Evolutionary conservation across 2,888 invertebrate genomes (phyloP).

Genomic region (Metacarcinus magister): DNA sequence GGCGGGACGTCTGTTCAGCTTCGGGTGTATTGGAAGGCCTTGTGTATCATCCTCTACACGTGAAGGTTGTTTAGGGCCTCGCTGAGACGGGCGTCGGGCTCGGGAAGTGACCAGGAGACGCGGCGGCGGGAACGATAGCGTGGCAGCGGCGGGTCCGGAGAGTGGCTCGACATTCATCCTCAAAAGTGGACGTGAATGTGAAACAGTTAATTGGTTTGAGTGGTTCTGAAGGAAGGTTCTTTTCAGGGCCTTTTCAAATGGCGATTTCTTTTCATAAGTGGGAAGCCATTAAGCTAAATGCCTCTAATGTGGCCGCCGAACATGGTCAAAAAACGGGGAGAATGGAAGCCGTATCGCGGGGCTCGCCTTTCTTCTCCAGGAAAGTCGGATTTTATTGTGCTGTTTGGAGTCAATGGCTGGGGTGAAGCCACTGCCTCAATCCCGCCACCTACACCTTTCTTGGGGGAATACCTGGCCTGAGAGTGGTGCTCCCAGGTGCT

Average conservation of each 20-base stretch:
- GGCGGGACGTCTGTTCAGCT: neutral
- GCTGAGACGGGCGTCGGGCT: neutral
- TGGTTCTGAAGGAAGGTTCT: constrained; percentile 82
- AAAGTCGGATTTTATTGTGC: constrained; percentile 71
- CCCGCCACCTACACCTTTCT: constrained; percentile 63
- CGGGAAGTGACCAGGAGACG: constrained; percentile 3
- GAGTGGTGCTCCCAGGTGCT: neutral
- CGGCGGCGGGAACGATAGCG: constrained; percentile 1
- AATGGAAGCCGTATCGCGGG: constrained; percentile 69
- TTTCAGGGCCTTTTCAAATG: constrained; percentile 80
- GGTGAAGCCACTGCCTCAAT: constrained; percentile 57
- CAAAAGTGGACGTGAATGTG: constrained; percentile 81
- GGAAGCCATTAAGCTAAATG: constrained; percentile 82
- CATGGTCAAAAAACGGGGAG: constrained; percentile 68
- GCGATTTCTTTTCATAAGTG: constrained; percentile 82
- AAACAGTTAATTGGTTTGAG: constrained; percentile 82
- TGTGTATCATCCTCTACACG: neutral
- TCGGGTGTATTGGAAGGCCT: neutral
- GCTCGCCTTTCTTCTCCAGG: constrained; percentile 65
- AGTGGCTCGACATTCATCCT: constrained; percentile 70
- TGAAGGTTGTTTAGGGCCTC: neutral
- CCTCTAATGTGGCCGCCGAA: constrained; percentile 80
- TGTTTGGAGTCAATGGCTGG: constrained; percentile 72
- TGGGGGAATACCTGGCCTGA: constrained; percentile 53
- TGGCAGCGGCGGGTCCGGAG: neutral